Conservation (phyloP, 2,888 invertebrate species). For the Agrotis exclamationis region DNA sequence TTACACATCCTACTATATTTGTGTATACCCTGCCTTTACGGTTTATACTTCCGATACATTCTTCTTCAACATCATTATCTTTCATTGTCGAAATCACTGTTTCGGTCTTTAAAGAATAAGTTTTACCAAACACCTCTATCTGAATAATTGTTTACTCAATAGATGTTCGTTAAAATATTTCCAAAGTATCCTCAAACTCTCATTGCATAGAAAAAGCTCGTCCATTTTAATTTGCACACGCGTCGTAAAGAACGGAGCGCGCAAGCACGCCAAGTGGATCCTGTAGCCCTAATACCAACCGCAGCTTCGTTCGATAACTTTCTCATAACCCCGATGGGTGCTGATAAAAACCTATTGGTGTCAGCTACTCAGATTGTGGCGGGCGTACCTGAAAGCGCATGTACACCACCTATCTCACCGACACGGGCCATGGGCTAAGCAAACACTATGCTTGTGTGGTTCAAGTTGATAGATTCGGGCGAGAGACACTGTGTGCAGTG, state of each 20-base stretch:
- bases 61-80: no score
- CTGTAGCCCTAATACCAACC: constrained; percentile 58
- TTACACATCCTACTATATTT: constrained; percentile 2
- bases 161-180: background rate
- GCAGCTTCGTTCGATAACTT: constrained; percentile 81
- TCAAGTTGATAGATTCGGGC: constrained; percentile 63
- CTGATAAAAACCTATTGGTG: constrained; percentile 90
- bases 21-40: background rate
- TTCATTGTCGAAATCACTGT: background rate
- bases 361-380: constrained; percentile 86
- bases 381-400: constrained; percentile 89
- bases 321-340: constrained; percentile 87
- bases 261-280: constrained; percentile 44
- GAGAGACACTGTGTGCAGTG: background rate
- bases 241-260: constrained; percentile 9
- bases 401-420: constrained; percentile 88
- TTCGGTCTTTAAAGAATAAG: background rate
- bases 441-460: constrained; percentile 78
- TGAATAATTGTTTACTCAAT: background rate
- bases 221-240: constrained; percentile 21
- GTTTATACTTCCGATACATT: no score
- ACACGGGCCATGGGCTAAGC: constrained; percentile 88
- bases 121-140: background rate
- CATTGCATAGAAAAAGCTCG: background rate
- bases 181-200: background rate